Evolutionary conservation across 1,140 invertebrate species (phyloP), one percentile per base, ranked within the genome.

Genomic region (Monomorium pharaonis): DNA sequence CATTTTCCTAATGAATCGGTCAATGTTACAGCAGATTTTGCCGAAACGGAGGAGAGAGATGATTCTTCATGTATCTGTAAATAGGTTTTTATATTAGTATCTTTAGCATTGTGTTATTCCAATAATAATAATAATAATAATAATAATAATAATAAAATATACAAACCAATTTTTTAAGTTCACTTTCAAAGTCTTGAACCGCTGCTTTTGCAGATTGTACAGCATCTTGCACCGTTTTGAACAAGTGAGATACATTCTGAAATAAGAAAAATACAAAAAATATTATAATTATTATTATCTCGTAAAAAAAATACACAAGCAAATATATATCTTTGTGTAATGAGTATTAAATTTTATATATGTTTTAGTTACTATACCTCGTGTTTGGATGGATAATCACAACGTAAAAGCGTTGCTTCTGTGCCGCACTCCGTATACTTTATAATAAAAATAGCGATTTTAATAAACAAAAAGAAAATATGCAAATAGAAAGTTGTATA

Each of bases 141-240:
- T 58, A 47, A 49, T 37, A 14, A 84, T 65, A 27, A 69, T 9
- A n/a, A 9, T 12, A 47, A 69, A 16, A 54, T 12, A 72, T 87
- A 93, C 91, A 86, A 75, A 94, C 93, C 88, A 92, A 76, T 81
- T 80, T 89, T 84, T 92, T 94, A 56, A 94, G 42, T 77, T 90
- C 89, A 85, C 76, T 84, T 84, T 90, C 81, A 86, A 94, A 54
- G 37, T 93, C 92, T 86, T 90, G 84, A 21, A 94, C 84, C 24
- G 87, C 75, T 84, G 21, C 76, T 92, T 91, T 92, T 78, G 91
- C 88, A 77, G 86, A 88, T 63, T 89, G 88, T 83, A 94, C 91
- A 42, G 84, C 84, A 47, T 90, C 90, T 84, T 93, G 91, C 33
- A 93, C 72, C 9, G 54, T 87, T 89, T 92, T 94, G 37, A 94